A percentile compares a stretch with the other conserved stretches of the same genome.
Conservation (phyloP, 2,113 vertebrate species). For the Lichenostomus cassidix region DNA sequence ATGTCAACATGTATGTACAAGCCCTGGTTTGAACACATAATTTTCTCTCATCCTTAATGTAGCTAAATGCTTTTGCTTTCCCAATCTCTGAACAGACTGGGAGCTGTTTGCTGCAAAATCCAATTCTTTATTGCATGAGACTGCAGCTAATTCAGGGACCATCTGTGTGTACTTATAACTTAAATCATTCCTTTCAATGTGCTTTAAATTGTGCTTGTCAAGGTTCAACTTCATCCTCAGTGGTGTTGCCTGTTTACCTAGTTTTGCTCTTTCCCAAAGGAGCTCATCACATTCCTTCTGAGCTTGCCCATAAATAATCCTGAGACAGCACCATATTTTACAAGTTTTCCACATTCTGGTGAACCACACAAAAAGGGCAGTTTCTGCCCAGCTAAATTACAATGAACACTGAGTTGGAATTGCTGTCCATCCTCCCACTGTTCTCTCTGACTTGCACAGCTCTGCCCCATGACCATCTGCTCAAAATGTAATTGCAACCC, state of each 20-base stretch:
- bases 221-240: conserved; percentile 4
- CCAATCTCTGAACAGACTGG: background rate
- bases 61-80: background rate
- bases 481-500: background rate
- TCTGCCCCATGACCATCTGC: background rate
- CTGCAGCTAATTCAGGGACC: conserved; percentile 39
- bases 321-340: background rate
- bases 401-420: background rate
- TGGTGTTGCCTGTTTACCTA: background rate
- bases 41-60: background rate
- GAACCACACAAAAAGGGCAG: background rate
- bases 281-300: background rate
- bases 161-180: conserved; percentile 46
- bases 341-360: background rate
- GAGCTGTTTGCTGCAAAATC: background rate
- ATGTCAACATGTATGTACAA: background rate
- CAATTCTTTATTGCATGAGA: background rate
- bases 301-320: background rate
- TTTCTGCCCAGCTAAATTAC: background rate
- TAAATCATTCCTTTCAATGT: conserved; percentile 25
- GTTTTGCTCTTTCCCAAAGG: background rate
- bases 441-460: background rate
- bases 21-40: background rate
- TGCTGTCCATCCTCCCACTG: background rate
- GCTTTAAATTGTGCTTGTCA: background rate